A percentile compares a stretch with the other conserved stretches of the same genome.
phyloP scores from a whole-genome alignment of 2,113 vertebrate species.

The Paramisgurnus dabryanus region DNA sequence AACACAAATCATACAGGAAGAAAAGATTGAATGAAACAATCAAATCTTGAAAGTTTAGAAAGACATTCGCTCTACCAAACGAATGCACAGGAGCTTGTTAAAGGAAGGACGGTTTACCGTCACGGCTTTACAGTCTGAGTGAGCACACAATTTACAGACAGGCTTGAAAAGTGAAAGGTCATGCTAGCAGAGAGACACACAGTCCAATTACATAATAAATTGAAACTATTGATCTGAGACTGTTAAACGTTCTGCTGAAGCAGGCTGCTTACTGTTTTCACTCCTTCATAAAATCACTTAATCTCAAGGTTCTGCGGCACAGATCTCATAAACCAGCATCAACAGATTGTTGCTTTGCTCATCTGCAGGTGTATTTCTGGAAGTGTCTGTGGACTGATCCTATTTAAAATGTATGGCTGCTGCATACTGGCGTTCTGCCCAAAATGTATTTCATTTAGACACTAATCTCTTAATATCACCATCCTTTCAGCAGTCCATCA shows the following conservation, averaged over 20 bases:
- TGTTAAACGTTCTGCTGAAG: not conserved
- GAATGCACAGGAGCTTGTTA: conserved; percentile 15
- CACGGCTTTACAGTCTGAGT: not conserved
- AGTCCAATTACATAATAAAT: conserved; percentile 15
- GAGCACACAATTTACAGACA: conserved; percentile 13
- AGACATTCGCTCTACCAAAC: not conserved
- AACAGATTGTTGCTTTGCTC: not conserved
- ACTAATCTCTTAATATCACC: conserved; percentile 15
- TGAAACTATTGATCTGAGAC: conserved; percentile 11
- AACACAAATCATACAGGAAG: not conserved
- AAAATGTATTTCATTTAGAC: conserved; percentile 1
- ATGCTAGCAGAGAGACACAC: not conserved
- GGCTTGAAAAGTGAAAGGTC: conserved; percentile 19
- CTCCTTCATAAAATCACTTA: not conserved
- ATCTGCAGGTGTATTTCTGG: not conserved
- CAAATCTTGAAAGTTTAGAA: not conserved
- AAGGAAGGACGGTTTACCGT: not conserved
- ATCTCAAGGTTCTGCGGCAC: not conserved
- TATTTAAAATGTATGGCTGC: not conserved
- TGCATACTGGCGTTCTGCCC: not conserved
- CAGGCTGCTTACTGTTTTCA: not conserved
- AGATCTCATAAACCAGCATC: not conserved
- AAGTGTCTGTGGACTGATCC: not conserved
- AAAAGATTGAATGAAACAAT: not conserved
- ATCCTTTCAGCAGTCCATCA: conserved; percentile 28